These are phyloP conservation scores for Dipodomys spectabilis DNA, from an alignment of 2,113 vertebrate genomes.

Conservation along the genomic window DNA sequence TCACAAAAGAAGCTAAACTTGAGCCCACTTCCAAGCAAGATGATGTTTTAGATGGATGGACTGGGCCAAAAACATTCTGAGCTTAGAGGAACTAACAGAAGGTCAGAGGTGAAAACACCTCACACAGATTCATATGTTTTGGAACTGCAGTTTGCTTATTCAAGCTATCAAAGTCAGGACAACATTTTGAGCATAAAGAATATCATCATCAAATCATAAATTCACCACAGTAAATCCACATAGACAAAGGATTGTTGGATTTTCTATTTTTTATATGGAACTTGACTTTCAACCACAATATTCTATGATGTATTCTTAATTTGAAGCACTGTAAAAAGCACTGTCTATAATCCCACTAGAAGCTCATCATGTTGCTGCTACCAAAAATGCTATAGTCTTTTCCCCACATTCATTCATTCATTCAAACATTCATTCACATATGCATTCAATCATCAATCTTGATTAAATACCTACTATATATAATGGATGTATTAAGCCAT, in stretches of 20 bases:
- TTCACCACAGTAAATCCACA: conserved; percentile 62
- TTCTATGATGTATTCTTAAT: conserved; percentile 63
- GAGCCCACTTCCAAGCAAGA: background rate
- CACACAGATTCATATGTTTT: background rate
- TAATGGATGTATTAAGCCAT: background rate
- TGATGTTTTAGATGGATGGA: background rate
- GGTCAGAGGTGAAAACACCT: background rate
- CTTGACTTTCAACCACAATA: conserved; percentile 66
- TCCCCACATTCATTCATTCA: background rate
- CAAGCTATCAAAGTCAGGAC: conserved; percentile 57
- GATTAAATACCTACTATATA: background rate
- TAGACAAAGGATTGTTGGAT: conserved; percentile 56
- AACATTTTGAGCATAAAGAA: conserved; percentile 71
- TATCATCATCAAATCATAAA: conserved; percentile 68
- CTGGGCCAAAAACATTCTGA: background rate
- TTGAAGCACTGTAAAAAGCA: conserved; percentile 25
- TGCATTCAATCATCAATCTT: background rate
- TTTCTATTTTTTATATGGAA: conserved; percentile 72
- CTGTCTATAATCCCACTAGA: background rate
- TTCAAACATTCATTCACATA: background rate
- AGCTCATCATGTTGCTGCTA: background rate
- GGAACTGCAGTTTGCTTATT: conserved; percentile 24
- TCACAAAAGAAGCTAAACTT: background rate
- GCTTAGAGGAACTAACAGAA: background rate
- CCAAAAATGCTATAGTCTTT: background rate